phyloP scores from a whole-genome alignment of 2,797 vertebrate species.

The Premnoplex brunnescens region DNA sequence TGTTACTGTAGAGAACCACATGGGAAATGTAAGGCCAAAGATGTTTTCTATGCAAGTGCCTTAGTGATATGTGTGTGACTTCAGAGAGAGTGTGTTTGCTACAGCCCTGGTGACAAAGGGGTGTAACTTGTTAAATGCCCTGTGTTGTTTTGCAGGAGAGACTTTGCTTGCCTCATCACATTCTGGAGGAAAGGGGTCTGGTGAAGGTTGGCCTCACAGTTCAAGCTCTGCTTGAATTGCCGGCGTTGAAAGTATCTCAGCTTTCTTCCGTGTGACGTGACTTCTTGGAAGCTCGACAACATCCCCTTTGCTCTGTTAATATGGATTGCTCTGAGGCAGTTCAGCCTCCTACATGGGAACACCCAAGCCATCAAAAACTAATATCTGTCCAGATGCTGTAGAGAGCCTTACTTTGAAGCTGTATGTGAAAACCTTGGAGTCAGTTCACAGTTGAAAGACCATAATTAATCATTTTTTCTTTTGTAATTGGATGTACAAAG shows the following conservation, averaged over 20 bases:
- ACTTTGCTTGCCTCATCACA: constrained; percentile 97
- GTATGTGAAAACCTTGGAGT: constrained; percentile 11
- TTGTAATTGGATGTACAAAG: constrained; percentile 42
- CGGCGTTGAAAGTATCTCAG: constrained; percentile 83
- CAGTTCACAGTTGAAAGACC: constrained; percentile 47
- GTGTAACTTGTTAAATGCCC: neutral
- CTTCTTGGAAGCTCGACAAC: neutral
- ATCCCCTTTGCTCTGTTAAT: constrained; percentile 1
- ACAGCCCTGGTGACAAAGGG: rapidly evolving
- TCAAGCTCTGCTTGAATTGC: constrained; percentile 93
- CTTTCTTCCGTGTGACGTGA: constrained; percentile 85
- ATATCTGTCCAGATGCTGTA: constrained; percentile 54
- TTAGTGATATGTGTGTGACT: neutral
- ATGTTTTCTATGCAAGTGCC: neutral
- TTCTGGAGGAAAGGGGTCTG: constrained; percentile 94
- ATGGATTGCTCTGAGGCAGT: constrained; percentile 45
- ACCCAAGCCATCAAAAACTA: constrained; percentile 64
- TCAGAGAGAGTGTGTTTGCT: neutral
- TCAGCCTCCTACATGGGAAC: constrained; percentile 41
- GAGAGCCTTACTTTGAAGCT: constrained; percentile 55
- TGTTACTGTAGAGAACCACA: neutral
- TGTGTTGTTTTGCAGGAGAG: constrained; percentile 83
- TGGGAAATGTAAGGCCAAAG: neutral
- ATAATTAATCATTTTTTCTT: neutral
- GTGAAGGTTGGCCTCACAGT: constrained; percentile 94